phyloP scores from a whole-genome alignment of 2,888 invertebrate species.

The Galerucella calmariensis region DNA sequence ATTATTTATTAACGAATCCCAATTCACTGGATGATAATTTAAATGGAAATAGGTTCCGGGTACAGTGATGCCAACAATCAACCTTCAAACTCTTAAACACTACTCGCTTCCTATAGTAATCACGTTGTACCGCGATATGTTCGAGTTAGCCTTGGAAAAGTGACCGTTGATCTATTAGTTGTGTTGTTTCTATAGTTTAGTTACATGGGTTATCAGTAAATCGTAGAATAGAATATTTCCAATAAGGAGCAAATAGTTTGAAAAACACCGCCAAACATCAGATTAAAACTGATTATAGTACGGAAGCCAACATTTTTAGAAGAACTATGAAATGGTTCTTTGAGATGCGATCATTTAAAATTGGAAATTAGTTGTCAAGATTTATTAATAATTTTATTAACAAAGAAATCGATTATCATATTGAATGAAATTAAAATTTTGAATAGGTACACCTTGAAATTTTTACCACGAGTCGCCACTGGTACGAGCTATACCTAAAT shows the following conservation, averaged over 20 bases:
- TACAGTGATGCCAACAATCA: constrained; percentile 48
- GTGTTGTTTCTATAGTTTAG: constrained; percentile 16
- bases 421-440: too few relatives aligned
- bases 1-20: not conserved
- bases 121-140: constrained; percentile 56
- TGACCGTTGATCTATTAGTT: constrained; percentile 44
- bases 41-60: constrained; percentile 49
- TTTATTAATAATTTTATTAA: too few relatives aligned
- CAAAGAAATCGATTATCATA: too few relatives aligned
- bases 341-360: too few relatives aligned
- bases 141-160: constrained; percentile 56
- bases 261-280: constrained; percentile 6
- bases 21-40: not conserved
- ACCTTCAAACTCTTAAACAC: constrained; percentile 54
- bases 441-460: too few relatives aligned
- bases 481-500: too few relatives aligned
- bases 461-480: too few relatives aligned
- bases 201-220: constrained; percentile 5
- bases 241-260: not conserved
- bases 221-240: constrained; percentile 1
- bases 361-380: too few relatives aligned
- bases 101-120: constrained; percentile 58
- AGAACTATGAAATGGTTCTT: not conserved
- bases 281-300: not conserved
- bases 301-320: not conserved